A percentile compares a stretch with the other conserved stretches of the same genome.
Evolutionary conservation across 2,113 vertebrate species (phyloP).

Genomic region (Eolophus roseicapilla): DNA sequence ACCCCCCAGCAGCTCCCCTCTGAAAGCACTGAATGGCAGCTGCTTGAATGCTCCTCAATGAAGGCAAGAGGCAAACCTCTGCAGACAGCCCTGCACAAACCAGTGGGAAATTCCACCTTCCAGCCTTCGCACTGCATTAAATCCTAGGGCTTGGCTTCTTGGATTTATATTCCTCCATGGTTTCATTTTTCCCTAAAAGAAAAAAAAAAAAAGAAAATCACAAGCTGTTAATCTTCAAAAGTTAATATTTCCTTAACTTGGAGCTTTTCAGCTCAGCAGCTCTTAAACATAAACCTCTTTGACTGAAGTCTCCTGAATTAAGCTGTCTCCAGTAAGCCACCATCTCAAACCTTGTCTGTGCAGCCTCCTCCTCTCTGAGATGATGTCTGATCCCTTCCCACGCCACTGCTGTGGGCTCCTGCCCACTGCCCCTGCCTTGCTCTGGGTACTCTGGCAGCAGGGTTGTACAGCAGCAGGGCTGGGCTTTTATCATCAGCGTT

Average conservation of each 20-base stretch:
- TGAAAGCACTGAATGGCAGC: not conserved
- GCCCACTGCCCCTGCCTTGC: not conserved
- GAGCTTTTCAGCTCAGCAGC: conserved; percentile 58
- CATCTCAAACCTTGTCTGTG: not conserved
- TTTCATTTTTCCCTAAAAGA: conserved; percentile 46
- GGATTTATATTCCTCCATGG: conserved; percentile 50
- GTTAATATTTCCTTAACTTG: conserved; percentile 34
- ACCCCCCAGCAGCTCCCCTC: not conserved
- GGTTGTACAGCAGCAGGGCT: not conserved
- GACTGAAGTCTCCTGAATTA: not conserved
- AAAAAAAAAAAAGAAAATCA: not conserved
- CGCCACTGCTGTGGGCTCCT: not conserved
- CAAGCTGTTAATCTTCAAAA: conserved; percentile 65
- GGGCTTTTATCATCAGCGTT: not conserved
- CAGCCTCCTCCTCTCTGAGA: not conserved
- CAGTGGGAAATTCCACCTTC: conserved; percentile 1
- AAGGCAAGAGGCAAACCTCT: not conserved
- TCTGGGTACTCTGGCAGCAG: not conserved
- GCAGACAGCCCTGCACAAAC: not conserved
- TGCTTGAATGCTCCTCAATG: not conserved
- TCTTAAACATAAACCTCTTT: conserved; percentile 47
- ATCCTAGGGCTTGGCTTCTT: conserved; percentile 21
- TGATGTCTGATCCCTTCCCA: fast-evolving
- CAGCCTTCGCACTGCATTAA: conserved; percentile 10
- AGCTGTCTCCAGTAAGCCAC: conserved; percentile 8